Base-by-base conservation (phyloP, 1,140 invertebrate species). In the Solen grandis region DNA sequence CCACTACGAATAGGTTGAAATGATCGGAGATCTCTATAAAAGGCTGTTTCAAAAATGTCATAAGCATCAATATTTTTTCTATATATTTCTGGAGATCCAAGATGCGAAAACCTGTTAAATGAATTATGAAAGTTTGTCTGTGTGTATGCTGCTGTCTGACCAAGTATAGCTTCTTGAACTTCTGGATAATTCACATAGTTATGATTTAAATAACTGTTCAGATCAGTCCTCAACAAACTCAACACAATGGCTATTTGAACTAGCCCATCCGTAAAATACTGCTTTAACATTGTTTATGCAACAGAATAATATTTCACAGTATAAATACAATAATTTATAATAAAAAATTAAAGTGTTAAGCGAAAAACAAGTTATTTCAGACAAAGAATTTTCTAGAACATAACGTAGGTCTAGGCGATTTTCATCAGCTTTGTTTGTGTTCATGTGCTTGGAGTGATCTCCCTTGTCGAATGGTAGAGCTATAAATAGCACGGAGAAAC, bases 201-300 rank as follows among this genome's bases (percentile, higher is more conserved):
- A 66, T 93, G 88, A n/a, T 94, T 94, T 31, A 95, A 89, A 84
- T 95, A 94, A 14, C 94, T 94, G 54, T 95, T 94, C 0, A 95
- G 94, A 88, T 96, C 95, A 0, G 95, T 94, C 84, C 96, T 94
- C 16, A 97, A 90, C 5, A 97, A 92, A 87, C 96, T 96, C 22
- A 97, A 92, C 25, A 97, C 92, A 72, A 97, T 91, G 5, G 96
- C 96, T 5, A 97, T 92, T 84, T 96, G 95, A 22, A 97, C 92
- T 62, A 97, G 92, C 91, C 96, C 96, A 87, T 97, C 96, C 1
- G 86, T 87, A 65, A 91, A 91, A 80, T 88, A 89, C 55, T 91
- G 77, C 79, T 91, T 91, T 25, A 90, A 84, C 86, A 88, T 90
- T 85, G 31, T 29, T 81, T 16, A n/a, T n/a, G n/a, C n/a, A n/a